Base-by-base conservation (phyloP, 2,888 invertebrate species). In the Dolomedes plantarius region DNA sequence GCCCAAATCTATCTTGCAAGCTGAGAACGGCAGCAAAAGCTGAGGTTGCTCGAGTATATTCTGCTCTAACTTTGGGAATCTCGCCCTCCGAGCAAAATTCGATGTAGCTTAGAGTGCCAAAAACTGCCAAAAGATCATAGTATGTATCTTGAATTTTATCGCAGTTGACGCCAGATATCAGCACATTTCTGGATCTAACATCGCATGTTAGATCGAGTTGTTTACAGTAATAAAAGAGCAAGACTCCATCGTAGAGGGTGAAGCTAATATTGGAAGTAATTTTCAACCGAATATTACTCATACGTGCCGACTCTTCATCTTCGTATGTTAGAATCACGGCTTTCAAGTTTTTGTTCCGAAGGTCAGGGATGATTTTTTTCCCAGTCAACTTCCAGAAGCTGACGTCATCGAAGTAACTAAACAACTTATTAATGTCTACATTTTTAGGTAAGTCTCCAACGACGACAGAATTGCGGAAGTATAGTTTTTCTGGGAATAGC, bases 31-130 rank as follows among this genome's bases (percentile, higher is more conserved):
- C 78, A 0, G 71, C 71, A 31, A 72, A 64, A 1, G 78, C 39
- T 1, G 78, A 79, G 13, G 78, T 64, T 27, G 16, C 71, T 56
- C 78, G 62, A 23, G 39, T 41, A 29, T 56, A 79, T 62, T 79
- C 78, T 19, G 72, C 62, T 28, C 46, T 56, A 29, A 19, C 29
- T 29, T 71, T 79, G 1, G 78, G 64, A 19, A 79, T 64, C 11
- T 79, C 72, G 1, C 78, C 71, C 6, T 79, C 39, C 3, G 64
- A 9, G 16, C 71, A 71, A n/a, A 79, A 71, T 23, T 79, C 78
- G 28, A 29, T 79, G 27, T 79, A 72, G 3, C 29, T 64, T 19
- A 79, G 2, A 9, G 78, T 41, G 23, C 78, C 78, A 27, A 79
- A 71, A 0, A 27, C 32, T 23, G 62, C 36, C 23, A 79, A 64